Conservation (phyloP, 1,140 invertebrate species). For the Cherax quadricarinatus region DNA sequence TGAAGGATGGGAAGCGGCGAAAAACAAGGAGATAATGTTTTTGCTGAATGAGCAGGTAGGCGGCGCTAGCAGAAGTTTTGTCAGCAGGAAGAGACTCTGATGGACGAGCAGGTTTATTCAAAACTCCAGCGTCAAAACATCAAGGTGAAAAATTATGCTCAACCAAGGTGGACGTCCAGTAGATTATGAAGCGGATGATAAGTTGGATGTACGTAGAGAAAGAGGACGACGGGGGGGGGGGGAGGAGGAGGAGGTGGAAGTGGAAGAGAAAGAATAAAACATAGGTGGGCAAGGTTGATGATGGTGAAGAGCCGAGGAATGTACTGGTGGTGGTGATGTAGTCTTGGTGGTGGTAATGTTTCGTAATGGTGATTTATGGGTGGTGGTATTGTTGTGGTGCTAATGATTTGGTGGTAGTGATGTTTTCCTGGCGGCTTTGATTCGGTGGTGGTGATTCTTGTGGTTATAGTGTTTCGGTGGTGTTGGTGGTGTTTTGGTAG, state of each 20-base stretch:
- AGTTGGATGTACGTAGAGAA: background rate
- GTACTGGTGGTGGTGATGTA: no score
- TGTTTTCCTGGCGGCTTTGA: no score
- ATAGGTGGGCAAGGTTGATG: no score
- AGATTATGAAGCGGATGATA: constrained; percentile 31
- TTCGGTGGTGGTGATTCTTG: no score
- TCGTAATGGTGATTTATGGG: no score
- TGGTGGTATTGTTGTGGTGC: no score
- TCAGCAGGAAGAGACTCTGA: constrained; percentile 37
- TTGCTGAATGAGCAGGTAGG: background rate
- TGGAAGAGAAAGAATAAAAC: background rate
- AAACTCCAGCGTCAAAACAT: constrained; percentile 55
- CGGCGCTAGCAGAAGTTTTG: constrained; percentile 3
- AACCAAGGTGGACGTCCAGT: constrained; percentile 32
- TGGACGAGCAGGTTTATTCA: constrained; percentile 54
- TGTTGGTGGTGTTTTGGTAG: no score
- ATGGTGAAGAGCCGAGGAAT: no score
- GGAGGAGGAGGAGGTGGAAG: background rate
- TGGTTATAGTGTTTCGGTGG: no score
- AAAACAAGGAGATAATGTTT: background rate
- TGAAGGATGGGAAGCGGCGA: background rate
- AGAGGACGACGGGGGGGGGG: background rate
- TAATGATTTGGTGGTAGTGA: no score
- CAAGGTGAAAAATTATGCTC: constrained; percentile 58
- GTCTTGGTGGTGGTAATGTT: constrained; percentile 7